Conservation (phyloP, 2,113 vertebrate species). For the Anthoscopus minutus region DNA sequence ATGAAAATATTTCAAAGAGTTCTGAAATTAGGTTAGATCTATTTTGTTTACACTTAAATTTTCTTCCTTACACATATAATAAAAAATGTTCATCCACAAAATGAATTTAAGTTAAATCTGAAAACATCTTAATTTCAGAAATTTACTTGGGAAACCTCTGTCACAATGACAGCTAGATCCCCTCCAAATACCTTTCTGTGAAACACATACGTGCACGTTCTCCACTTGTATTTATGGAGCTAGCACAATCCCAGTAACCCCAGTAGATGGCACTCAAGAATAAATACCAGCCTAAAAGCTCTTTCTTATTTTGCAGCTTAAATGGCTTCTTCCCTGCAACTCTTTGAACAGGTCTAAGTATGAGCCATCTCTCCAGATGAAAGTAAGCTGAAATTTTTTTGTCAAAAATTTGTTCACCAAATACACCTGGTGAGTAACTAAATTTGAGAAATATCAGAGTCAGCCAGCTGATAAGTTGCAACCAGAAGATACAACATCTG, state of each 20-base stretch:
- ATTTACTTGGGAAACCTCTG: background rate
- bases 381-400: background rate
- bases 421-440: background rate
- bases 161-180: background rate
- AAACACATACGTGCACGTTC: fast-evolving
- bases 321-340: background rate
- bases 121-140: background rate
- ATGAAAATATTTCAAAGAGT: background rate
- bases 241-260: background rate
- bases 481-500: background rate
- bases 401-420: background rate
- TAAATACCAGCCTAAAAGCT: background rate
- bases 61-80: background rate
- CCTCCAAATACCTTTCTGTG: background rate
- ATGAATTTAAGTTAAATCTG: background rate
- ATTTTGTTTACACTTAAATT: background rate
- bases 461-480: background rate
- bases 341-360: background rate
- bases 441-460: background rate
- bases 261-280: constrained; percentile 54
- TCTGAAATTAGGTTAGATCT: background rate
- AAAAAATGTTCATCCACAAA: background rate
- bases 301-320: background rate
- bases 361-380: background rate
- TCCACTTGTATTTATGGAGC: background rate